These are phyloP conservation scores for Lordiphosa stackelbergi DNA, from an alignment of 1,140 invertebrate species.

Conservation along the genomic window DNA sequence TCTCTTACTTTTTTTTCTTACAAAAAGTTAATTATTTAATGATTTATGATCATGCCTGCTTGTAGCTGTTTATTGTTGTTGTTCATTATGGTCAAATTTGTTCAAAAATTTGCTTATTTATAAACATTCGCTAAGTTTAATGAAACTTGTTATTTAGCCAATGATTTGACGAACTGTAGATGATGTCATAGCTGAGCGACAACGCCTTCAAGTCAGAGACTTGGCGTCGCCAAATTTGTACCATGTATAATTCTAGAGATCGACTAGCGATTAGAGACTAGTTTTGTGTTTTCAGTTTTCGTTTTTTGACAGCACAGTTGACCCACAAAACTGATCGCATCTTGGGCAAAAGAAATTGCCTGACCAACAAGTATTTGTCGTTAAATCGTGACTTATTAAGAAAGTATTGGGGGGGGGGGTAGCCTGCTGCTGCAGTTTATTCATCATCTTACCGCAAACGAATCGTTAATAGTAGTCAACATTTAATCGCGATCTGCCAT, in stretches of 20 bases:
- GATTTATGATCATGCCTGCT: constrained; percentile 60
- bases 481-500: constrained; percentile 12
- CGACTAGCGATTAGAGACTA: too few species aligned
- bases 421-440: constrained; percentile 14
- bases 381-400: constrained; percentile 50
- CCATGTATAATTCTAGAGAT: constrained; percentile 26
- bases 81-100: constrained; percentile 38
- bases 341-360: constrained; percentile 10
- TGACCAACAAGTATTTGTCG: constrained; percentile 9
- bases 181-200: constrained; percentile 34
- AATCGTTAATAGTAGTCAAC: constrained; percentile 5
- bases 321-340: constrained; percentile 41
- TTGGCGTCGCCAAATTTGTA: constrained; percentile 59
- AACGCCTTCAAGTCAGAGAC: constrained; percentile 57
- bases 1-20: constrained; percentile 34
- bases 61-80: constrained; percentile 18
- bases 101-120: constrained; percentile 49
- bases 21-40: constrained; percentile 75
- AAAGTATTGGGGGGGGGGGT: constrained; percentile 14
- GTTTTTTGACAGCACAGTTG: constrained; percentile 43
- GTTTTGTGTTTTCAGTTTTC: constrained; percentile 17
- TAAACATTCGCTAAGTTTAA: constrained; percentile 68
- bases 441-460: constrained; percentile 1
- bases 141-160: constrained; percentile 65
- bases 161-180: constrained; percentile 28